Conservation (phyloP, 2,113 vertebrate species). For the Apodemus speciosus region DNA sequence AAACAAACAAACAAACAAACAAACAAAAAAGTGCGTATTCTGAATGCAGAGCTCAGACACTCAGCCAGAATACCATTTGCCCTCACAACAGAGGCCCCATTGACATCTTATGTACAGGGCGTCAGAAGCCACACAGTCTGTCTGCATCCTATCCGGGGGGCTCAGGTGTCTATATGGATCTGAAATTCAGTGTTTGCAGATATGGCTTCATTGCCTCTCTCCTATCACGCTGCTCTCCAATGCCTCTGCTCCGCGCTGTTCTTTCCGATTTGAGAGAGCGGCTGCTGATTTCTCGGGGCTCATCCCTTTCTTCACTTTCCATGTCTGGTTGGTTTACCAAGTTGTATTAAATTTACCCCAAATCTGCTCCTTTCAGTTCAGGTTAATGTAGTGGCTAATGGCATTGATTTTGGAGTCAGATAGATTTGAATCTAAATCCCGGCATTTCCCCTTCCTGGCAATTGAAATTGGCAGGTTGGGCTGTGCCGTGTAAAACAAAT, state of each 20-base stretch:
- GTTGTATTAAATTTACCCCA: constrained; percentile 51
- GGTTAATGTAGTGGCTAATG: constrained; percentile 19
- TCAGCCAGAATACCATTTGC: neutral
- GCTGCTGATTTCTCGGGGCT: neutral
- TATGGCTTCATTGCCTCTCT: neutral
- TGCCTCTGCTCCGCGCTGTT: too few relatives aligned
- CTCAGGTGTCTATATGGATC: neutral
- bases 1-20: too few relatives aligned
- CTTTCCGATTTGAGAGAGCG: neutral
- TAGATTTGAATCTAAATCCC: constrained; percentile 43
- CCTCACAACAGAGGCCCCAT: neutral
- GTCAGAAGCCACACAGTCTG: neutral
- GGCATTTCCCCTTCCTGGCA: constrained; percentile 16
- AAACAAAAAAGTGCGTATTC: too few relatives aligned
- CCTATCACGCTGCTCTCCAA: neutral
- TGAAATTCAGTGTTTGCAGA: neutral
- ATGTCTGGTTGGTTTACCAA: constrained; percentile 32
- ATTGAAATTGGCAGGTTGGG: constrained; percentile 8
- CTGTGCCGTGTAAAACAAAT: neutral
- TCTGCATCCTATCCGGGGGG: neutral
- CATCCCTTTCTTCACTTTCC: neutral
- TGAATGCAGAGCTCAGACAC: neutral
- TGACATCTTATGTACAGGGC: neutral
- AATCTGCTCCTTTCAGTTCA: constrained; percentile 16
- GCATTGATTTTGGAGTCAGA: constrained; percentile 50